Base-by-base conservation (phyloP, 1,140 invertebrate species). In the Drosophila rufa region DNA sequence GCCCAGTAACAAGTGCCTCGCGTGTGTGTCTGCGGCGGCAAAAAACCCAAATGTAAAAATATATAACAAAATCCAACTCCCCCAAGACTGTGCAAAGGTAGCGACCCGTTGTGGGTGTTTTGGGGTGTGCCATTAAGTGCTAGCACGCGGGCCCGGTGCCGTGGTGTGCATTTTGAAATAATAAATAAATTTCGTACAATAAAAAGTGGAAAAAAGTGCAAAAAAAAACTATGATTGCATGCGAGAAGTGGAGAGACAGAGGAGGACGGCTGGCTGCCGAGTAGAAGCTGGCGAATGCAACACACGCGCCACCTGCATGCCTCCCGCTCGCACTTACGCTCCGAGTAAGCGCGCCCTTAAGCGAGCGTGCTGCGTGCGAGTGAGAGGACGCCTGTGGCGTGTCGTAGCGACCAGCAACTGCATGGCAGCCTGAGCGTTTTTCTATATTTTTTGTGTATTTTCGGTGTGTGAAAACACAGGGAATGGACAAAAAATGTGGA, bases 381-480 rank as follows among this genome's bases (percentile, higher is more conserved):
- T 46, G 85, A 89, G 85, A 90, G 64, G 61, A 82, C 73, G 61
- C 11, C 57, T 64, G 74, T 58, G 22, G 58, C 55, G 80, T 77
- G 59, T 36, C 36, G 56, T 58, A 89, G 62, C 69, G 38, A 36
- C 30, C 65, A 89, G 74, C 69, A 62, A 70, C 62, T 87, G 76
- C 30, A 43, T 43, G 71, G 43, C 36, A 53, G 48, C 42, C 45
- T 6, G 40, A 73, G 71, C 77, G 73, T 83, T 89, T 90, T 89
- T 78, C 80, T 81, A 80, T 79, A 87, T 73, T 83, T 86, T 87
- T 79, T 87, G 80, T 89, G 80, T 89, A 80, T 89, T 87, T 83
- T 89, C 74, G 82, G 78, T 84, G 81, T 70, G 56, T 55, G 19
- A 56, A 56, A 66, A 66, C 57, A 80, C 64, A 75, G 73, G 67